phyloP scores from a whole-genome alignment of 2,113 vertebrate genomes.

The Chamaetylas fuelleborni region DNA sequence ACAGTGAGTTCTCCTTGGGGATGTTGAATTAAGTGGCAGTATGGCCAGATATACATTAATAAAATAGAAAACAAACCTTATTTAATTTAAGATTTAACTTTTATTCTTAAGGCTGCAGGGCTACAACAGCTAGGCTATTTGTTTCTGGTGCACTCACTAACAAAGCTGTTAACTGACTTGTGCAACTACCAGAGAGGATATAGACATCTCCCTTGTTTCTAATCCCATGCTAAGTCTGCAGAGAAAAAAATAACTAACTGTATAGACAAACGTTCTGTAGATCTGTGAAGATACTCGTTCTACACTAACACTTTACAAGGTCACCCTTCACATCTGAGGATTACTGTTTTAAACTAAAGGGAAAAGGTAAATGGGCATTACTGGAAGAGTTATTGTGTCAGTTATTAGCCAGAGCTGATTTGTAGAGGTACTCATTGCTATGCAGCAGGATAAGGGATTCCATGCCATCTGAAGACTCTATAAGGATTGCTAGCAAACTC shows the following conservation, averaged over 20 bases:
- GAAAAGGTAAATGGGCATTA: background rate
- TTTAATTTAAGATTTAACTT: background rate
- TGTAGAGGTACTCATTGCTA: background rate
- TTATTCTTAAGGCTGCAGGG: background rate
- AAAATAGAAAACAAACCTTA: background rate
- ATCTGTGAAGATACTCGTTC: background rate
- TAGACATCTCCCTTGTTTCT: background rate
- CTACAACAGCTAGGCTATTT: background rate
- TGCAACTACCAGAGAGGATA: background rate
- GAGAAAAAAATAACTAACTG: background rate
- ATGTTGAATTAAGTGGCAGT: background rate
- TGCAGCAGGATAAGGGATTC: background rate
- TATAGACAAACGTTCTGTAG: background rate
- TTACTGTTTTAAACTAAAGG: background rate
- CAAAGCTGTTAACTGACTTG: background rate
- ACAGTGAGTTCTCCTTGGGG: background rate
- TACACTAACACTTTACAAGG: background rate
- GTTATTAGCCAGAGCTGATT: background rate
- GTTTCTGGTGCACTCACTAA: background rate
- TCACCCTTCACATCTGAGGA: background rate
- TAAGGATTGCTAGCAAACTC: background rate
- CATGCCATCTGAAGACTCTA: background rate
- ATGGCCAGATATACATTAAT: background rate
- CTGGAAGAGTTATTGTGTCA: background rate
- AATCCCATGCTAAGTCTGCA: background rate